Evolutionary conservation across 2,113 vertebrate genomes (phyloP), one percentile per base, ranked within the genome.

Genomic region (Rhinichthys klamathensis): DNA sequence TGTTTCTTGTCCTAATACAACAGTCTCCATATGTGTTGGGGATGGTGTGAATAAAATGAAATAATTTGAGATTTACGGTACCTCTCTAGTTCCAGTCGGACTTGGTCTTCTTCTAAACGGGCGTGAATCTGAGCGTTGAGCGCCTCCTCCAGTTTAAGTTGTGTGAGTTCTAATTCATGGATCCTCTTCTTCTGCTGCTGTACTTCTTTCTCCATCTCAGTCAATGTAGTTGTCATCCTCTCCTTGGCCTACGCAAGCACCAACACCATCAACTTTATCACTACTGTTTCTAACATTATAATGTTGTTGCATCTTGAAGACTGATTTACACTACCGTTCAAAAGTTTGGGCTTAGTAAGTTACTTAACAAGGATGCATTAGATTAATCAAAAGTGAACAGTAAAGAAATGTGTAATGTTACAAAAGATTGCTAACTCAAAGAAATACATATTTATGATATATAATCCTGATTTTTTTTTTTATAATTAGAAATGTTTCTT

Each of bases 91-190:
- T 94, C 93, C 78, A 89, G 90, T 9, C 93, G 89, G 54, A 80
- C 91, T 27, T 85, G 75, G 90, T 95, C 95, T 89, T 96, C 94
- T 90, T 95, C 93, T 85, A 91, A 83, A 4, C 91, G 92, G 3
- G 94, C 93, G 88, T 94, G 93, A 44, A 95, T 95, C 92, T 96
- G 92, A 70, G 92, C 84, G 63, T 93, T 90, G 15, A 95, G 93
- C 0, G 93, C 94, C 5, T 88, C 91, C 82, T 95, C 94, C 63
- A 95, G 90, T 63, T 92, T 90, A 87, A 41, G 58, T 87, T 95
- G 95, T 0, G 93, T 95, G 84, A 91, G 78, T 89, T 95, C 95
- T 89, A 96, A 67, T 84, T 95, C 95, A 35, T 85, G 85, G 78
- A 96, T 95, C 81, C 91, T 94, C 78, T 65, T 92, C 65, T 92